A percentile compares a stretch with the other conserved stretches of the same genome.
Conservation (phyloP, 1,140 invertebrate genomes). For the Drosophila serrata region DNA sequence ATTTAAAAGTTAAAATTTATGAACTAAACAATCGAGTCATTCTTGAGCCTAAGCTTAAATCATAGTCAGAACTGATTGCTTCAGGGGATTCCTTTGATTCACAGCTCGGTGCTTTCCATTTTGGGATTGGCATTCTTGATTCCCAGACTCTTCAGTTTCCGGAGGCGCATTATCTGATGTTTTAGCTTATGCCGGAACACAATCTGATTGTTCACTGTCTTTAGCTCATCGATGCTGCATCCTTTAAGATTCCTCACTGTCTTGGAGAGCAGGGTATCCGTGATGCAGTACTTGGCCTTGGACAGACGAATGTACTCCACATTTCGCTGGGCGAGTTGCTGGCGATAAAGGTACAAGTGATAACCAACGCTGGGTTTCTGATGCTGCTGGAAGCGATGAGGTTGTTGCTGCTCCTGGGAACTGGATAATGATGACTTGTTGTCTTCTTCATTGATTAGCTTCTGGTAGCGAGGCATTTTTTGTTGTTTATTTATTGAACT, state of each 20-base stretch:
- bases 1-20: conserved; percentile 7
- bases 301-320: conserved; percentile 70
- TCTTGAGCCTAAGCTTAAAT: conserved; percentile 15
- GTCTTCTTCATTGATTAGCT: conserved; percentile 48
- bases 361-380: conserved; percentile 57
- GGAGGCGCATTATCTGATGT: conserved; percentile 63
- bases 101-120: conserved; percentile 71
- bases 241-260: conserved; percentile 68
- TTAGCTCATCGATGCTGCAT: conserved; percentile 67
- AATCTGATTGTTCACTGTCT: conserved; percentile 71
- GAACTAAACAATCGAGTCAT: not conserved
- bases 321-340: conserved; percentile 66
- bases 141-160: conserved; percentile 60
- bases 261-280: conserved; percentile 67
- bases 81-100: not conserved
- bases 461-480: conserved; percentile 56
- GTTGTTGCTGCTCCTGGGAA: conserved; percentile 20
- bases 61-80: conserved; percentile 17
- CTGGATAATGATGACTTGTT: not conserved
- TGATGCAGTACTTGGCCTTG: conserved; percentile 76
- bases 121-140: conserved; percentile 71
- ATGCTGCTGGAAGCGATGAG: conserved; percentile 22
- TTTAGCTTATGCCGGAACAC: conserved; percentile 71
- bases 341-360: conserved; percentile 69
- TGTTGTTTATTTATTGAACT: not conserved